Evolutionary conservation across 2,797 vertebrate genomes (phyloP).

Genomic region (Eremophila alpestris): DNA sequence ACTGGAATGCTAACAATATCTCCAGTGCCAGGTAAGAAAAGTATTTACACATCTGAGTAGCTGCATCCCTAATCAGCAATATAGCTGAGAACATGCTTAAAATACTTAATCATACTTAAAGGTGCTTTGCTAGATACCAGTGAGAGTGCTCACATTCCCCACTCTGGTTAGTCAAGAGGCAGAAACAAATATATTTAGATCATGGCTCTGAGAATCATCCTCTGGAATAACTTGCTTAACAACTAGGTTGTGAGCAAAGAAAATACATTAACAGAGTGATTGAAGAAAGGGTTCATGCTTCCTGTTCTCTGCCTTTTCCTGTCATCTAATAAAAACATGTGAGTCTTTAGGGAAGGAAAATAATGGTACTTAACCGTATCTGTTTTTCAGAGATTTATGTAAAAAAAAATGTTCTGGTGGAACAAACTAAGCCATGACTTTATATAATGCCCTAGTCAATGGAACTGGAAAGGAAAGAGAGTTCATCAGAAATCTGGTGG

Average conservation of each 20-base stretch:
- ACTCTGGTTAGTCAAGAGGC: slow-evolving; percentile 25
- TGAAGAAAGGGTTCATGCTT: neutral
- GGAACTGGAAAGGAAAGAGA: neutral
- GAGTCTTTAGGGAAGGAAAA: neutral
- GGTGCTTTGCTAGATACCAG: neutral
- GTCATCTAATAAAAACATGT: neutral
- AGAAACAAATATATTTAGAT: slow-evolving; percentile 65
- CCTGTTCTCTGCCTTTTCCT: neutral
- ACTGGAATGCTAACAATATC: neutral
- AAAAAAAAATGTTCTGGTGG: neutral
- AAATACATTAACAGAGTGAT: neutral
- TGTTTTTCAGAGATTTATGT: neutral
- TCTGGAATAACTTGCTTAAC: slow-evolving; percentile 47
- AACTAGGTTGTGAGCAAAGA: neutral
- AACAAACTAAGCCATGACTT: neutral
- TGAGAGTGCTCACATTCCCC: neutral
- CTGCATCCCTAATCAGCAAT: neutral
- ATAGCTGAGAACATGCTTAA: neutral
- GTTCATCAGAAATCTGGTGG: neutral
- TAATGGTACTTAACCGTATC: neutral
- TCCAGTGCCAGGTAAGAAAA: neutral
- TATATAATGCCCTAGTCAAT: neutral
- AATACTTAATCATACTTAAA: slow-evolving; percentile 29
- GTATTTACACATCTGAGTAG: neutral
- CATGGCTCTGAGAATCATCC: neutral